These are phyloP conservation scores for Apteryx mantelli DNA, from an alignment of 2,113 vertebrate species.

Conservation along the genomic window DNA sequence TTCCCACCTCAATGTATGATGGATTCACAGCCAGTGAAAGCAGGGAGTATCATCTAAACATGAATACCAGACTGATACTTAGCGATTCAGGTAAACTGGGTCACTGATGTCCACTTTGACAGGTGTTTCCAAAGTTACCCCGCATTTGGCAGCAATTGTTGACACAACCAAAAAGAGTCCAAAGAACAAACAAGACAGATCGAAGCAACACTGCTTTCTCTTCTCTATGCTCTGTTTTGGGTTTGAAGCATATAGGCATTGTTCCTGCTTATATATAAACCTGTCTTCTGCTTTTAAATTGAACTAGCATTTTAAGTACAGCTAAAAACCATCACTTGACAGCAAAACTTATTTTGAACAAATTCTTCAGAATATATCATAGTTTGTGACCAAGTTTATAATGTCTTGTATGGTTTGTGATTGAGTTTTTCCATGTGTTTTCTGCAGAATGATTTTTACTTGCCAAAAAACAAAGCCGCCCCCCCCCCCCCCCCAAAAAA, in stretches of 20 bases:
- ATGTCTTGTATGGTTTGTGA: not conserved
- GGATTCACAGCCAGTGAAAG: not conserved
- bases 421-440: not conserved
- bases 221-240: not conserved
- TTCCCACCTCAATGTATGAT: not conserved
- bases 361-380: not conserved
- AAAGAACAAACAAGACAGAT: not conserved
- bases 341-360: not conserved
- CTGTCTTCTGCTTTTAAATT: not conserved
- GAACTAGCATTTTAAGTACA: not conserved
- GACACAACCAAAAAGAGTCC: not conserved
- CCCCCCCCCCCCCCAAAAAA: not conserved
- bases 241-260: not conserved
- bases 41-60: accelerated
- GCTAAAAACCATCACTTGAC: not conserved
- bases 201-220: not conserved
- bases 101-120: not conserved
- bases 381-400: not conserved
- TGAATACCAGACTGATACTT: accelerated
- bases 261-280: not conserved
- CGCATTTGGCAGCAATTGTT: not conserved
- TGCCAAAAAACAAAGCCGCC: not conserved
- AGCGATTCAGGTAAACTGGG: not conserved
- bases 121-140: not conserved
- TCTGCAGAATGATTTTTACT: not conserved